Evolutionary conservation across 2,113 vertebrate genomes (phyloP).

Genomic region (Neogale vison): DNA sequence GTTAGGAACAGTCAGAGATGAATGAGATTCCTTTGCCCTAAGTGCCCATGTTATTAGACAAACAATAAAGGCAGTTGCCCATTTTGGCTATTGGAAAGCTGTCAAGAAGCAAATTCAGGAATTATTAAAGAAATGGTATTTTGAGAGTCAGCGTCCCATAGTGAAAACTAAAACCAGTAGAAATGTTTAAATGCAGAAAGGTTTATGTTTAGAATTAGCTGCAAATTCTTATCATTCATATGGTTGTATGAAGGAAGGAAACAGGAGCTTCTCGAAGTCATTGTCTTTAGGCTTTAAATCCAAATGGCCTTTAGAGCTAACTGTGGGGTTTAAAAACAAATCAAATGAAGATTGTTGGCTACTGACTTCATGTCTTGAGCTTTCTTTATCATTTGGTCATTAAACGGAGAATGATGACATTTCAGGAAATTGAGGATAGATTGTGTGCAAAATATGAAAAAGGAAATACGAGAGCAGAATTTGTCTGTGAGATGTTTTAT

Average conservation of each 20-base stretch:
- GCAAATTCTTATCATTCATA: background rate
- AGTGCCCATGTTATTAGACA: background rate
- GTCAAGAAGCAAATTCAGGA: background rate
- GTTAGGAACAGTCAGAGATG: background rate
- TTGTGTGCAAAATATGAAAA: background rate
- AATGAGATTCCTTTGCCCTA: background rate
- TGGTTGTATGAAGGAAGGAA: background rate
- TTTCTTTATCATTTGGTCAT: constrained; percentile 49
- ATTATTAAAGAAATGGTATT: constrained; percentile 1
- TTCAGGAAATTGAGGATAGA: constrained; percentile 37
- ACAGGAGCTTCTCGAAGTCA: background rate
- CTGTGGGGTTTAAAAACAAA: background rate
- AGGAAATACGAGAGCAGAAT: background rate
- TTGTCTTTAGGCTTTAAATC: background rate
- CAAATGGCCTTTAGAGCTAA: background rate
- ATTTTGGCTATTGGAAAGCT: background rate
- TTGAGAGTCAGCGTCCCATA: background rate
- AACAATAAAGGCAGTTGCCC: background rate
- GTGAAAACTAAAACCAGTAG: background rate
- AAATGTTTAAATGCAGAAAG: background rate
- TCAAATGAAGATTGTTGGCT: background rate
- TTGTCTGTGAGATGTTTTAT: background rate
- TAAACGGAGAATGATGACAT: background rate
- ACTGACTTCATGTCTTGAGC: background rate
- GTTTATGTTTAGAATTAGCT: background rate